Evolutionary conservation across 2,888 invertebrate species (phyloP), one percentile per base, ranked within the genome.

Genomic region (Phortica okadai): DNA sequence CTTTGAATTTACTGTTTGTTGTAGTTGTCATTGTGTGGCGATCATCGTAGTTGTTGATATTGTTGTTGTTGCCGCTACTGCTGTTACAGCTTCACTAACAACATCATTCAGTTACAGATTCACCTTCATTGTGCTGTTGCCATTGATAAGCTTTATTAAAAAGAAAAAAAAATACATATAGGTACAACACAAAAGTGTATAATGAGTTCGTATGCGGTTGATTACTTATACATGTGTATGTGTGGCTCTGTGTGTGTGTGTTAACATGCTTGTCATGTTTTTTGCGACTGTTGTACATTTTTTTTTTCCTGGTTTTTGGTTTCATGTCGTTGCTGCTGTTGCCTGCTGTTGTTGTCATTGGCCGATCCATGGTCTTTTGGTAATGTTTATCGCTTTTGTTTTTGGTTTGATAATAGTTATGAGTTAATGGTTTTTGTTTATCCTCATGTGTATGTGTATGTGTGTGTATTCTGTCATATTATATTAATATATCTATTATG

Each of bases 121-220:
- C 73, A 72, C 42, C 75, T 80, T 77, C 78, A 62, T 25, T 25
- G 25, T 21, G 8, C 84, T 84, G 83, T 82, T 86, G 86, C 76
- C 89, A 86, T 88, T 86, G 85, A 86, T 86, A 88, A 86, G 89
- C 88, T 86, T 86, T 86, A 86, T 86, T 86, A 86, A 86, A 86
- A 88, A 88, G 50, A 44, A 33, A 5, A 33, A 33, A 33, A 33
- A 33, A 33, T 4, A 5, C 2, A 33, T 33, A 33, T 33, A 21
- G 21, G 21, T 21, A 33, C 33, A 33, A 33, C 33, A 33, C 33
- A 33, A 33, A 33, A 33, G 33, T 33, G 44, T 33, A 72, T 72
- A 72, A 72, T 72, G 54, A 72, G 70, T 72, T 72, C 33, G 25
- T 25, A 54, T 54, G 33, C 25, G 33, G 70, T 54, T 70, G 25